Evolutionary conservation across 2,113 vertebrate genomes (phyloP).

Genomic region (Pygoscelis adeliae): DNA sequence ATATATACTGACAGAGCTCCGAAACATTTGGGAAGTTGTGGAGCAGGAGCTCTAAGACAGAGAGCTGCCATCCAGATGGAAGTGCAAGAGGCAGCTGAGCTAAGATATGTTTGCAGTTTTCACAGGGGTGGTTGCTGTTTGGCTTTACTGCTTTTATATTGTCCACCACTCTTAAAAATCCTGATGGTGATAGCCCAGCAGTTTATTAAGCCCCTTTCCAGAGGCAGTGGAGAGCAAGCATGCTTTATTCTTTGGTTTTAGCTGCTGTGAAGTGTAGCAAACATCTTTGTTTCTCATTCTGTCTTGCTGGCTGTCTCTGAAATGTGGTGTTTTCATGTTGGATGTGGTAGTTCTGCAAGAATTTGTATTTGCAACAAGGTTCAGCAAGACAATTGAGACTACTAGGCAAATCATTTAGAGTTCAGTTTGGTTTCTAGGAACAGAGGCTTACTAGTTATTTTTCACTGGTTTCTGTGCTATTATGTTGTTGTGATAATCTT

Average conservation of each 20-base stretch:
- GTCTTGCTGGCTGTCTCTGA: not conserved
- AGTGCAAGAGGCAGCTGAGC: not conserved
- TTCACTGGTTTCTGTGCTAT: constrained; percentile 56
- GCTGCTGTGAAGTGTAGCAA: not conserved
- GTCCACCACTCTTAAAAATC: not conserved
- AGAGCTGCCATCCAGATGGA: not conserved
- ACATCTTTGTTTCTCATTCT: not conserved
- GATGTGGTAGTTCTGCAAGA: not conserved
- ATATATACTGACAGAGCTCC: not conserved
- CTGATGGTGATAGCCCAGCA: not conserved
- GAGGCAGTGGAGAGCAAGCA: not conserved
- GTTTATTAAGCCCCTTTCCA: not conserved
- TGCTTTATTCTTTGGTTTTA: not conserved
- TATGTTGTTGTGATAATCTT: constrained; percentile 69
- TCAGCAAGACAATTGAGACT: not conserved
- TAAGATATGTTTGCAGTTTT: not conserved
- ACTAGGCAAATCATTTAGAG: not conserved
- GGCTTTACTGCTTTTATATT: not conserved
- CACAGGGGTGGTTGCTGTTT: not conserved
- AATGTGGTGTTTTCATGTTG: not conserved
- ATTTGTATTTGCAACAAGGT: not conserved
- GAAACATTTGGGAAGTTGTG: not conserved
- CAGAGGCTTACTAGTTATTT: constrained; percentile 46
- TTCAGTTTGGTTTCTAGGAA: constrained; percentile 15
- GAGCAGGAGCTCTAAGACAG: not conserved